Conservation (phyloP, 2,797 vertebrate species). For the Gymnoscopelus microlampas region DNA sequence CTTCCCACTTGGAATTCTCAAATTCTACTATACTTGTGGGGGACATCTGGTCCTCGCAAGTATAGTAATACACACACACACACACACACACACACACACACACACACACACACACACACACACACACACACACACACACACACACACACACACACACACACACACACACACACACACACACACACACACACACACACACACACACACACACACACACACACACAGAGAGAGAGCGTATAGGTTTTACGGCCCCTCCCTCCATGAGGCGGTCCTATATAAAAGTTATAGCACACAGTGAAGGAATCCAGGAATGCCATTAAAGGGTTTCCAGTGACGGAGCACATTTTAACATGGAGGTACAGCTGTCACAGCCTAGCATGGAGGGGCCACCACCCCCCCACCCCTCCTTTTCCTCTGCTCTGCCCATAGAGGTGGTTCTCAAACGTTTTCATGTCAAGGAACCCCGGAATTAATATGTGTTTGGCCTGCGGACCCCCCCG, state of each 20-base stretch:
- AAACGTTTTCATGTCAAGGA: too few species aligned
- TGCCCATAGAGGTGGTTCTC: too few species aligned
- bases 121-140: not conserved
- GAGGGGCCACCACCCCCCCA: not conserved
- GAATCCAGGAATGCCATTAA: conserved; percentile 59
- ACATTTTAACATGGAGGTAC: conserved; percentile 38
- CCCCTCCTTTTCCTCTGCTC: not conserved
- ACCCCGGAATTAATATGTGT: not conserved
- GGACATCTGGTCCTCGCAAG: too few species aligned
- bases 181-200: not conserved
- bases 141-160: not conserved
- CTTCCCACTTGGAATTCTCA: too few species aligned
- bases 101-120: conserved; percentile 3
- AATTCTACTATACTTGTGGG: too few species aligned
- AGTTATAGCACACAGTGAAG: conserved; percentile 32
- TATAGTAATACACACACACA: too few species aligned
- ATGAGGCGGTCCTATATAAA: conserved; percentile 30
- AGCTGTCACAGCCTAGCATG: conserved; percentile 40
- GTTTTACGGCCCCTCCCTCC: conserved; percentile 1
- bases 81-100: too few species aligned
- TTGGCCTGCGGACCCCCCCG: not conserved
- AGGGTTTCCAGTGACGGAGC: conserved; percentile 54
- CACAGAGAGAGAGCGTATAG: not conserved
- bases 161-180: conserved; percentile 1
- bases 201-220: not conserved